phyloP scores from a whole-genome alignment of 2,797 vertebrate species.

The Acanthornis magna region DNA sequence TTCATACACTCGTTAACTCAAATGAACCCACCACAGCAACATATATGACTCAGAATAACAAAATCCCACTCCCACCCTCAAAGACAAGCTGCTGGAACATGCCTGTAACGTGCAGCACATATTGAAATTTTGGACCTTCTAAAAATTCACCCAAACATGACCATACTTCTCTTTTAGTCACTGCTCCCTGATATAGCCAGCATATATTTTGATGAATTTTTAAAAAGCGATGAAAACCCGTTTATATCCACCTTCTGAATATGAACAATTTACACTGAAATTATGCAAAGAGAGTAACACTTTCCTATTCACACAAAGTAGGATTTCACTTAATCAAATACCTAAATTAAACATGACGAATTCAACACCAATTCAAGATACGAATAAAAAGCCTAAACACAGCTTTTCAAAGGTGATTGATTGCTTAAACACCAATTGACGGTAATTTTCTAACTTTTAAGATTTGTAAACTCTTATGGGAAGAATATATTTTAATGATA shows the following conservation, averaged over 20 bases:
- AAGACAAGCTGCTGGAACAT: not conserved
- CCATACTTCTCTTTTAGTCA: not conserved
- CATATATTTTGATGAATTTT: not conserved
- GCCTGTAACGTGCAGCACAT: accelerated
- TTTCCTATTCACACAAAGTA: not conserved
- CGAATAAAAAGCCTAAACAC: not conserved
- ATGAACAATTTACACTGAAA: not conserved
- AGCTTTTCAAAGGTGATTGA: not conserved
- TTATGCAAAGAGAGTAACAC: not conserved
- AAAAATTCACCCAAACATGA: not conserved
- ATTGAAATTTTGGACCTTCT: not conserved
- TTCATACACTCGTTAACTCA: not conserved
- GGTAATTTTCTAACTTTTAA: not conserved
- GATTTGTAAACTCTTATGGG: not conserved
- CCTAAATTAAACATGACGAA: not conserved
- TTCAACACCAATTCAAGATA: not conserved
- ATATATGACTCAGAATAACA: not conserved
- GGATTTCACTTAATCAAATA: not conserved
- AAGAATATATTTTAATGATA: not conserved
- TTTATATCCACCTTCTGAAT: not conserved
- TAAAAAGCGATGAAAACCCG: not conserved
- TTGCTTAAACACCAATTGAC: not conserved
- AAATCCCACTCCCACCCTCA: not conserved
- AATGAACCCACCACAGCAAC: not conserved
- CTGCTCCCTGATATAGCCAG: not conserved